Conservation (phyloP, 2,797 vertebrate species). For the Prionace glauca region DNA sequence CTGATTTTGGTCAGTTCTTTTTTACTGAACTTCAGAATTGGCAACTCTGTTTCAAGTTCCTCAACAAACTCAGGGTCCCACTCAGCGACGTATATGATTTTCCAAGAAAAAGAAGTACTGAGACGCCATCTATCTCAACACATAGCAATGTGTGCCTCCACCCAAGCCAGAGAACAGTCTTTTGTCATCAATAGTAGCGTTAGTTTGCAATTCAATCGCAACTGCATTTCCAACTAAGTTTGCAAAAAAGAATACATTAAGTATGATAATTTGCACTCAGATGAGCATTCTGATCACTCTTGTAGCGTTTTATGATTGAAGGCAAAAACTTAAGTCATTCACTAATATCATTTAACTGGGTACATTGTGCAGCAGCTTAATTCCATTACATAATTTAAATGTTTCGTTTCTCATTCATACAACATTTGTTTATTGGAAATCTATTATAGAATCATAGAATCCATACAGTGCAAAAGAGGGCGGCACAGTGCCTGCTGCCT, state of each 20-base stretch:
- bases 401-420: background rate
- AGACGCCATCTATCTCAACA: background rate
- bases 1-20: background rate
- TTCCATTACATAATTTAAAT: background rate
- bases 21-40: background rate
- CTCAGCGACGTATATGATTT: background rate
- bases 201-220: background rate
- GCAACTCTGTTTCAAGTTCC: background rate
- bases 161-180: background rate
- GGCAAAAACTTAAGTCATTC: background rate
- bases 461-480: no score
- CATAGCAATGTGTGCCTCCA: background rate
- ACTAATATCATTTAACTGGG: background rate
- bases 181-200: background rate
- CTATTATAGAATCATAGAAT: no score
- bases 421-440: background rate
- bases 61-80: background rate
- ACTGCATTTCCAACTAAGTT: background rate
- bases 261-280: background rate
- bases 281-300: background rate
- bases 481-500: no score
- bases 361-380: background rate
- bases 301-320: background rate
- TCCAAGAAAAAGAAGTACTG: background rate
- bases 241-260: background rate